phyloP scores from a whole-genome alignment of 2,113 vertebrate species.

The Fulmarus glacialis region DNA sequence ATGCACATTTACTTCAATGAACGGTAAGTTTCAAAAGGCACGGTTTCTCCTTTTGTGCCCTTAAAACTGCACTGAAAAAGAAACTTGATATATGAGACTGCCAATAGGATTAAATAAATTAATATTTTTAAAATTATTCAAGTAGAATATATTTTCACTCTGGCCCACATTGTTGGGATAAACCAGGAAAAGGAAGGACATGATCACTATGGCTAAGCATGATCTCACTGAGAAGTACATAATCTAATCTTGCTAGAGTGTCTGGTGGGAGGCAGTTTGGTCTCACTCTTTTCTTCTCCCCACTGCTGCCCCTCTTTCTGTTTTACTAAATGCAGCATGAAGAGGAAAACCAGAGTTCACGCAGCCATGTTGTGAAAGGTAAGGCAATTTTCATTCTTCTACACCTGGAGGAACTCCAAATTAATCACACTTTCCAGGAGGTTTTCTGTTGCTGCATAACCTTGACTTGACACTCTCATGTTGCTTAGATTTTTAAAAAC shows the following conservation, averaged over 20 bases:
- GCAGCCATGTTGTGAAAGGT: not conserved
- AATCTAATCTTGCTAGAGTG: not conserved
- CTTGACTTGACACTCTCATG: not conserved
- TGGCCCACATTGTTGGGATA: not conserved
- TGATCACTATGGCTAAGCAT: not conserved
- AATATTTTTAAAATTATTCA: not conserved
- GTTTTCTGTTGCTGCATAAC: not conserved
- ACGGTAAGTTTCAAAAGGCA: not conserved
- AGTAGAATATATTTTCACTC: not conserved
- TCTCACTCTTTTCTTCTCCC: not conserved
- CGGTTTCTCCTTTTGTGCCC: not conserved
- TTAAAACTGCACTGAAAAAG: not conserved
- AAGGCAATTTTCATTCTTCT: not conserved
- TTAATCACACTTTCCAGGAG: not conserved
- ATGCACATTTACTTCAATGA: not conserved
- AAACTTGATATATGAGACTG: slow-evolving; percentile 31
- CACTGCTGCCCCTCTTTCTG: not conserved
- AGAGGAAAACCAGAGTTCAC: not conserved
- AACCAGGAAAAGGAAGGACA: not conserved
- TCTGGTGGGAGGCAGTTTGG: not conserved
- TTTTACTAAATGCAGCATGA: not conserved
- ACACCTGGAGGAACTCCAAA: not conserved
- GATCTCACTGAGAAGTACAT: not conserved
- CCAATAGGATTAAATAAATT: not conserved
- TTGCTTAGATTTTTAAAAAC: not conserved